Evolutionary conservation across 2,113 vertebrate genomes (phyloP), one percentile per base, ranked within the genome.

Genomic region (Ranitomeya variabilis): DNA sequence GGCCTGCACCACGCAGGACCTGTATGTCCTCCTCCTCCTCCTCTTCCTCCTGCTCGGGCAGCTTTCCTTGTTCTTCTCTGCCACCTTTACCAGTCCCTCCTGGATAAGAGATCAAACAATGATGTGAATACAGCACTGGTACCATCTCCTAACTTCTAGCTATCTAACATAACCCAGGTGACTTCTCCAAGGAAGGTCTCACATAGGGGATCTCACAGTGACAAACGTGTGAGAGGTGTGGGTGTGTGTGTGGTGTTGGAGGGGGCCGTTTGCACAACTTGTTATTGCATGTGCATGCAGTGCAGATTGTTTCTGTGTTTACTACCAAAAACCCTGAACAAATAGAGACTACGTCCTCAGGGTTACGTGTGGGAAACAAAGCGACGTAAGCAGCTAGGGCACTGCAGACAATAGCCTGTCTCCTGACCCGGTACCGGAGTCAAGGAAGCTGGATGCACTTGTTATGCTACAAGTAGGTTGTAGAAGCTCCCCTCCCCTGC

Each of bases 1-100:
- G 97, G 94, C 98, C 98, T 89, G 96, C 94, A 91, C 98, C 98
- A 87, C 95, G 95, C 94, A 97, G 95, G 95, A 97, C 90, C 93
- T 96, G 97, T 92, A 96, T 94, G 92, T 96, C 93, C 93, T 92
- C 93, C 92, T 95, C 95, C 79, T 92, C 92, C 64, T 96, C 95
- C 93, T 45, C 37, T 45, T 45, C 37, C 37, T 45, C 37, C 37
- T 93, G 96, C 94, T 97, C 97, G 66, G 94, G 92, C 95, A 95
- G 94, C 95, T 96, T 96, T 92, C 95, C 95, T 91, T 95, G 94
- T 91, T 98, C 97, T 91, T 96, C 97, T 94, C 96, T 96, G 90
- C 94, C 95, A 97, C 97, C 97, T 97, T 96, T 97, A 95, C 95
- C 94, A 94, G 97, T 96, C 96, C 97, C 97, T 96, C 97, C 98